Conservation (phyloP, 2,113 vertebrate species). For the Cyphomyrus plagiostoma region DNA sequence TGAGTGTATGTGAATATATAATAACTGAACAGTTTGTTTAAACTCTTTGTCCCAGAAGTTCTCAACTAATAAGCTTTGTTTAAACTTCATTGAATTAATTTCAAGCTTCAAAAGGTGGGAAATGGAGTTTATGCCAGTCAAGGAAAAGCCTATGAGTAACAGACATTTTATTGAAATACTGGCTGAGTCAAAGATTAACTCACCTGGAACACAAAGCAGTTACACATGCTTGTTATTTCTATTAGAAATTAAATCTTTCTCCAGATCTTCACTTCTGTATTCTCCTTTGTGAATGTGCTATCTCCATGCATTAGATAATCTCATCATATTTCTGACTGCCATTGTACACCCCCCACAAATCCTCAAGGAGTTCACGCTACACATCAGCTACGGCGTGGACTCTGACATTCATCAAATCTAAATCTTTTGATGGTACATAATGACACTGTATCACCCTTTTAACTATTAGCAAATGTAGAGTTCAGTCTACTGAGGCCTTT, state of each 20-base stretch:
- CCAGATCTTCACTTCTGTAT: neutral
- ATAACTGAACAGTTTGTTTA: neutral
- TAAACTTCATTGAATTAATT: neutral
- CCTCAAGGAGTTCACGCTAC: neutral
- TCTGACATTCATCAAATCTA: neutral
- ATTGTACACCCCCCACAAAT: neutral
- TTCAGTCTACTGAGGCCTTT: neutral
- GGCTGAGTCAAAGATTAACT: neutral
- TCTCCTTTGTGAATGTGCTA: neutral
- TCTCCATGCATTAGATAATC: neutral
- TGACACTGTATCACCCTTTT: neutral
- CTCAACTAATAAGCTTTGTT: neutral
- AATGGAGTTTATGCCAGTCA: neutral
- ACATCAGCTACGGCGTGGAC: neutral
- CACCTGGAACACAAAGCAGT: neutral
- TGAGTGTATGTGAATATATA: neutral
- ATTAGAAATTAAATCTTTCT: neutral
- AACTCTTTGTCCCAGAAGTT: neutral
- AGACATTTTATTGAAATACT: neutral
- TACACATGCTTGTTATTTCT: neutral
- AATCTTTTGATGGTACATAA: neutral
- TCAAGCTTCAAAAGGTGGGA: neutral
- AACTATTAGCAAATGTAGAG: neutral
- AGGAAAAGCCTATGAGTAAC: neutral
- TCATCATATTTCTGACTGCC: neutral